Evolutionary conservation across 2,113 vertebrate species (phyloP).

Genomic region (Guaruba guarouba): DNA sequence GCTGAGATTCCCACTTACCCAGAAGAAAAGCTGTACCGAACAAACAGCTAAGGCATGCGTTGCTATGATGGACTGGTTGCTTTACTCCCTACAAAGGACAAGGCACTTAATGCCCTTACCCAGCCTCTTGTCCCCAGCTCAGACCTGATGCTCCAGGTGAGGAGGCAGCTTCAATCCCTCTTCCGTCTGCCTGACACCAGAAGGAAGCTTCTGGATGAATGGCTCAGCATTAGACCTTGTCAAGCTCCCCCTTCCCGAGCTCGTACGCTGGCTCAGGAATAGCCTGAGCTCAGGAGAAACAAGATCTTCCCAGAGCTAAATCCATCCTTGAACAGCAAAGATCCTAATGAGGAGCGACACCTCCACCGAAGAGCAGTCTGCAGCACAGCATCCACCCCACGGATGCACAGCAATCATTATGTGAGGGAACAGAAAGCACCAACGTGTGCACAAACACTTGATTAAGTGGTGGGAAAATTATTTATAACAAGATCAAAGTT

Average conservation of each 20-base stretch:
- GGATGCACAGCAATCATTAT: neutral
- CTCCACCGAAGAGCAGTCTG: neutral
- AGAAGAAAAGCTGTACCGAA: neutral
- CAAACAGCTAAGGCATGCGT: neutral
- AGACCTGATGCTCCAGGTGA: neutral
- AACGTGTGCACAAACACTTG: neutral
- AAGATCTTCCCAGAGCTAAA: conserved; percentile 3
- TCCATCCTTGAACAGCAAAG: neutral
- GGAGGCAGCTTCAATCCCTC: fast-evolving
- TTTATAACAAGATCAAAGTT: conserved; percentile 63
- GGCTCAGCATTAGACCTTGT: fast-evolving
- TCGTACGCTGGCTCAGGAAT: neutral
- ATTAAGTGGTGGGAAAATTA: conserved; percentile 60
- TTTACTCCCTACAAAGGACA: fast-evolving
- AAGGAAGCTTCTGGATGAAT: neutral
- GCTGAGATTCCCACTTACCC: neutral
- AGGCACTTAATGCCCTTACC: neutral
- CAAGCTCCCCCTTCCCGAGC: neutral
- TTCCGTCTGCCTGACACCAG: neutral
- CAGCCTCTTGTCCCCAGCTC: neutral
- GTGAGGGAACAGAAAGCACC: neutral
- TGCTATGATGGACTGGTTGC: neutral
- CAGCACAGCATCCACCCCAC: neutral
- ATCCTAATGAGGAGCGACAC: conserved; percentile 26
- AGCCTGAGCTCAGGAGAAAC: neutral